Base-by-base conservation (phyloP, 2,113 vertebrate genomes). In the Pitta sordida region DNA sequence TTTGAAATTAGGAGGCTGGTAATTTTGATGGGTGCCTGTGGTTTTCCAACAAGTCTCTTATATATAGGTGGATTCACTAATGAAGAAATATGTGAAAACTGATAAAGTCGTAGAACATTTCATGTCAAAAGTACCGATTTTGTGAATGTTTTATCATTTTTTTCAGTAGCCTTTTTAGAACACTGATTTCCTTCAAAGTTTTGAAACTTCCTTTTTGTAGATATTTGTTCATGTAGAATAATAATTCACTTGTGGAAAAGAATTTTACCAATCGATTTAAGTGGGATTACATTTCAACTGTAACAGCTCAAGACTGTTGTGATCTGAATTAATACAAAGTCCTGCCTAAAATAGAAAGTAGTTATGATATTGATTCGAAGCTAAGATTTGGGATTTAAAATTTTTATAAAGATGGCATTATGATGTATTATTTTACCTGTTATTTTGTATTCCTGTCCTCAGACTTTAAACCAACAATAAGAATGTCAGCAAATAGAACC, bases 21-120 rank as follows among this genome's bases (percentile, higher is more conserved):
- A 10, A 14, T 41, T 88, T 49, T 86, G 48, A 24, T 21, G 9
- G 34, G 32, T 73, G n/a, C 55, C 24, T 23, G 3, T n/a, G 9
- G 4, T 64, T 80, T n/a, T 89, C 24, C 4, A 13, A 8, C 17
- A 71, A 13, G 15, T 55, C 86, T 26, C 26, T 76, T 86, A 34
- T 20, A 34, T 20, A 32, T 11, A 43, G n/a, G 23, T 55, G 49
- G 27, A 43, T 41, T 83, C 26, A 1, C 24, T 62, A 58, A 64
- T 9, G 13, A 60, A 77, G 48, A 56, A 63, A 27, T 0, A 0
- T n/a, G n/a, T 3, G 2, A 22, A 67, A 56, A 39, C 49, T 48
- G 8, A 13, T 78, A 29, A 15, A 17, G 1, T 49, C 15, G 55
- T 30, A 37, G 23, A 64, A 60, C 30, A 82, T 85, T 34, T 29